Percentiles rank a stretch among this genome's conserved stretches.
These are phyloP conservation scores for Congeria kusceri DNA, from an alignment of 2,888 invertebrate species.

Conservation along the genomic window DNA sequence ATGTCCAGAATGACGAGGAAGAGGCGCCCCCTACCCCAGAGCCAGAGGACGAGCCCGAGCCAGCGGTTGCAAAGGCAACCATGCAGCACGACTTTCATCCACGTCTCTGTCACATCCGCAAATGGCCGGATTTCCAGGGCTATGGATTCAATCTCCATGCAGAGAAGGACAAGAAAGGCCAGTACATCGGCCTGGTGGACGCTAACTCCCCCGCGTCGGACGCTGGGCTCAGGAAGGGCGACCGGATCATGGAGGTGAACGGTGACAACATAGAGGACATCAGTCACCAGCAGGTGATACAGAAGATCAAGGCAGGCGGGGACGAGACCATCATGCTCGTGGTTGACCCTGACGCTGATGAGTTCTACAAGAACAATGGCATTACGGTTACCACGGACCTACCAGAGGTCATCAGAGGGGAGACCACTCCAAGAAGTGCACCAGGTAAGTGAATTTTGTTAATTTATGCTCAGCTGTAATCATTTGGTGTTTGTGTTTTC, in stretches of 20 bases:
- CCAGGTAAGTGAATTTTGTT: constrained; percentile 7
- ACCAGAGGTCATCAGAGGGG: constrained; percentile 57
- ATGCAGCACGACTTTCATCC: constrained; percentile 75
- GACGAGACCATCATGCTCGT: constrained; percentile 96
- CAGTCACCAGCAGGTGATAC: constrained; percentile 95
- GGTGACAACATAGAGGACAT: constrained; percentile 95
- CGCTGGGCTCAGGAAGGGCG: constrained; percentile 92
- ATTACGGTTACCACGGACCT: constrained; percentile 69
- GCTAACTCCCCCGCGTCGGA: constrained; percentile 85
- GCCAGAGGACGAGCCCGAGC: constrained; percentile 43
- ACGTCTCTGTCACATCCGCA: constrained; percentile 92
- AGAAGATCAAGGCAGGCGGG: constrained; percentile 93
- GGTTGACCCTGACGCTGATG: constrained; percentile 91
- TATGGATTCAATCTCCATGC: constrained; percentile 99
- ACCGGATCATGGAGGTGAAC: constrained; percentile 92
- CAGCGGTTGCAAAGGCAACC: constrained; percentile 12
- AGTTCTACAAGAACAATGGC: constrained; percentile 89
- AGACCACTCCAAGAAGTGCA: constrained; percentile 30
- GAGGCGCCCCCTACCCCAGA: constrained; percentile 40
- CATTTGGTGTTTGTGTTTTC: too few relatives aligned
- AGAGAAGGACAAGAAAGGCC: constrained; percentile 96
- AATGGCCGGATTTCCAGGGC: constrained; percentile 96
- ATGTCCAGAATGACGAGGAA: constrained; percentile 31
- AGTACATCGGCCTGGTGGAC: constrained; percentile 98
- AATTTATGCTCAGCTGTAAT: too few relatives aligned